Base-by-base conservation (phyloP, 1,140 invertebrate species). In the Lepidotrigona ventralis region DNA sequence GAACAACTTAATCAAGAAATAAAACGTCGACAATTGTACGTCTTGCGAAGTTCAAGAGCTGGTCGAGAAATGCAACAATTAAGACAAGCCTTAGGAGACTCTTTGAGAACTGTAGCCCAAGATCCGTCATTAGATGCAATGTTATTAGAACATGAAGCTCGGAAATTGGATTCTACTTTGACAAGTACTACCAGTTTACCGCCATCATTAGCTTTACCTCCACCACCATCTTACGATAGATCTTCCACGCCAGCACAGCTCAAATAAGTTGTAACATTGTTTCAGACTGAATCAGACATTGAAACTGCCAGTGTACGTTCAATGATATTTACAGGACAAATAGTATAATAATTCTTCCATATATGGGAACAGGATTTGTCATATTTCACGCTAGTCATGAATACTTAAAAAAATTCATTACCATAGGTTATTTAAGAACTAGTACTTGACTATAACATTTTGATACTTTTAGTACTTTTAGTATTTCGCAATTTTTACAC, bases 1-100 rank as follows among this genome's bases (percentile, higher is more conserved):
- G 96, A 97, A 81, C 98, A 98, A 93, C 94, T 98, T 70, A 96
- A 96, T 71, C 97, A 98, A 89, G 98, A 98, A 94, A 96, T 98
- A 33, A 97, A 97, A 88, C 96, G 97, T 15, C 95, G 98, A 12
- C 98, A 98, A 91, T 95, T 97, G 86, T 98, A 98, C 93, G 96
- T 98, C 12, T 93, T 97, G 75, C 95, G 97, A 83, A 98, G 97
- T 90, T 96, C 97, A 0, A 95, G 97, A 83, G 96, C 97, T 17
- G 98, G 97, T 0, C 94, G 97, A 33, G 98, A 98, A 92, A 97
- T 98, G 95, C 96, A 97, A 89, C 96, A 98, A 81, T 93, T 98
- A 74, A 95, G 98, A 17, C 95, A 96, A 86, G 97, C 97, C 2
- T 95, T 99, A 1, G 98, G 98, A 1, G 97, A 97, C 90, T 98